phyloP scores from a whole-genome alignment of 2,888 invertebrate species.

The Allophyes oxyacanthae region DNA sequence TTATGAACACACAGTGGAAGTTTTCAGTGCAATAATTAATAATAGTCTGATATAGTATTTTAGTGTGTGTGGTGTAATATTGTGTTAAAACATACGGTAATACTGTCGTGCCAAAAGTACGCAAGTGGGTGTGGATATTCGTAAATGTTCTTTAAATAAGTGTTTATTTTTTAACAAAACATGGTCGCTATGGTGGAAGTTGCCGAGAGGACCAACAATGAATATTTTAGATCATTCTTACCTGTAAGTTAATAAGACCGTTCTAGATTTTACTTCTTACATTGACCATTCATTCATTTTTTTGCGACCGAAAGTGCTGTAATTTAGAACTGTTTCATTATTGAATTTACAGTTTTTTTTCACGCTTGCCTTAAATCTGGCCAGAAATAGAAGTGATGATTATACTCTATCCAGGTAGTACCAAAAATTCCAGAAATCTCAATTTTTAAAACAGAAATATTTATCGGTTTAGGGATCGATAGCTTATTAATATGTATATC shows the following conservation, averaged over 20 bases:
- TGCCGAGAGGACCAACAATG: conserved; percentile 75
- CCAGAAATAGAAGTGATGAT: too few species aligned
- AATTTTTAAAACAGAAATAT: too few species aligned
- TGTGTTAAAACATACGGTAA: conserved; percentile 54
- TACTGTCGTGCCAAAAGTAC: conserved; percentile 65
- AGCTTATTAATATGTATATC: too few species aligned
- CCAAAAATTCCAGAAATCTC: too few species aligned
- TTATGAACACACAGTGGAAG: conserved; percentile 21
- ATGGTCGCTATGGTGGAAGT: conserved; percentile 79
- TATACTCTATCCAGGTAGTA: too few species aligned
- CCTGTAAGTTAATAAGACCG: conserved; percentile 75
- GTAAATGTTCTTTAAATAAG: conserved; percentile 71
- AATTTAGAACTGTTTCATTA: too few species aligned
- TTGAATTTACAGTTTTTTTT: too few species aligned
- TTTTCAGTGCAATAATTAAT: conserved; percentile 48
- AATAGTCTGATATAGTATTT: conserved; percentile 31
- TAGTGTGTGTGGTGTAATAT: conserved; percentile 37
- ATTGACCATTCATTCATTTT: too few species aligned
- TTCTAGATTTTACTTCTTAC: too few species aligned
- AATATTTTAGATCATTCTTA: conserved; percentile 81
- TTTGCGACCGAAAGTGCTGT: too few species aligned
- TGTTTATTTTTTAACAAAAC: conserved; percentile 61
- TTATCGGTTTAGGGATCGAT: too few species aligned
- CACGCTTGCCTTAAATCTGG: too few species aligned
- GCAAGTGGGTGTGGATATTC: conserved; percentile 71